Conservation (phyloP, 2,888 invertebrate genomes). For the Craniophora ligustri region DNA sequence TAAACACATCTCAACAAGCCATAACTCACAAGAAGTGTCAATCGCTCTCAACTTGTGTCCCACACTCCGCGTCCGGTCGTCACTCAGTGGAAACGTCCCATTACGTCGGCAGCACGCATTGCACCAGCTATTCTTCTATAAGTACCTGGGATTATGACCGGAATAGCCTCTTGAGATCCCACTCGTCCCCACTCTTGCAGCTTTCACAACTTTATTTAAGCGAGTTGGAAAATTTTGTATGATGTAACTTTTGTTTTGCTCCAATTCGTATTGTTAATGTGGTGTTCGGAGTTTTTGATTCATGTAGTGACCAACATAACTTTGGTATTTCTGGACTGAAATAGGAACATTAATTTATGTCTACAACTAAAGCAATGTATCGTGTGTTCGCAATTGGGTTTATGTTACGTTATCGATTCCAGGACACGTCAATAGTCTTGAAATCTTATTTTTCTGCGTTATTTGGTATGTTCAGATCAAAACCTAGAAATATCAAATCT, state of each 20-base stretch:
- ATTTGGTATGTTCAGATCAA: too few species aligned
- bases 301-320: conserved; percentile 24
- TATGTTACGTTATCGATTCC: conserved; percentile 5
- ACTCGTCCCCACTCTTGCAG: conserved; percentile 58
- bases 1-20: not conserved
- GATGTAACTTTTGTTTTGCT: conserved; percentile 36
- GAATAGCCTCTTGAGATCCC: conserved; percentile 74
- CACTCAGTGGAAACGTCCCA: conserved; percentile 84
- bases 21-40: conserved; percentile 4
- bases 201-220: conserved; percentile 56
- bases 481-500: too few species aligned
- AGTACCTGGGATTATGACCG: conserved; percentile 78
- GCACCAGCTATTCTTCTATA: conserved; percentile 79
- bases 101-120: conserved; percentile 83
- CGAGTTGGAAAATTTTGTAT: conserved; percentile 36
- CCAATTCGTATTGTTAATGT: conserved; percentile 28
- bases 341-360: conserved; percentile 13
- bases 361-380: conserved; percentile 1
- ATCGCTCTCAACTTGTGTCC: conserved; percentile 41
- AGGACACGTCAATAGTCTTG: not conserved
- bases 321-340: conserved; percentile 14
- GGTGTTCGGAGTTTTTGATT: conserved; percentile 34
- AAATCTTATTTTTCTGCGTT: not conserved
- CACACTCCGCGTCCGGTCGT: conserved; percentile 72
- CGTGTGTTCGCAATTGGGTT: conserved; percentile 24